Percentiles rank a stretch among this genome's conserved stretches.
Evolutionary conservation across 2,888 invertebrate genomes (phyloP).

Genomic region (Phaedon cochleariae): DNA sequence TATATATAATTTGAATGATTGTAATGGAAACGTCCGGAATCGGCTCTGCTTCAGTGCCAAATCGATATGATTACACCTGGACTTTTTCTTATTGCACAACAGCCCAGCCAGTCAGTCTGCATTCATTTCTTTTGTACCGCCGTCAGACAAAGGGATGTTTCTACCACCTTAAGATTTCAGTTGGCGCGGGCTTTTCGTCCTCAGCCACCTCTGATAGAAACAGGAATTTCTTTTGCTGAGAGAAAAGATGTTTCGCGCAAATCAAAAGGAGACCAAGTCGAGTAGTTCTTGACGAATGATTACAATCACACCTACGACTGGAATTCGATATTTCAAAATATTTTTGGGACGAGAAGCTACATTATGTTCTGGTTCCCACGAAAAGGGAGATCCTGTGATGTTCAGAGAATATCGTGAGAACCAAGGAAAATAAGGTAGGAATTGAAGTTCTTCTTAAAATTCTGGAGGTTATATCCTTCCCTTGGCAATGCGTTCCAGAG

Average conservation of each 20-base stretch:
- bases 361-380: no score
- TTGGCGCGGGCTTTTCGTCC: constrained; percentile 14
- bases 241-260: neutral
- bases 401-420: no score
- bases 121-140: constrained; percentile 39
- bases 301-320: neutral
- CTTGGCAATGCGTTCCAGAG: no score
- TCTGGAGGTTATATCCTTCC: no score
- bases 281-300: neutral
- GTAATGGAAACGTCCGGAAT: constrained; percentile 1
- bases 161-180: constrained; percentile 36
- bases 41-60: constrained; percentile 47
- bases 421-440: no score
- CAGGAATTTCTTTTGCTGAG: neutral
- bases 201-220: neutral
- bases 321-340: no score
- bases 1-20: neutral
- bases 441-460: no score
- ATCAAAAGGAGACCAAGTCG: neutral
- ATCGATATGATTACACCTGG: constrained; percentile 59
- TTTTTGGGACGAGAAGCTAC: no score
- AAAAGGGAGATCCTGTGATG: no score
- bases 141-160: constrained; percentile 34
- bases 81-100: constrained; percentile 55
- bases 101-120: constrained; percentile 49